Base-by-base conservation (phyloP, 2,888 invertebrate genomes). In the Heteropelma amictum region DNA sequence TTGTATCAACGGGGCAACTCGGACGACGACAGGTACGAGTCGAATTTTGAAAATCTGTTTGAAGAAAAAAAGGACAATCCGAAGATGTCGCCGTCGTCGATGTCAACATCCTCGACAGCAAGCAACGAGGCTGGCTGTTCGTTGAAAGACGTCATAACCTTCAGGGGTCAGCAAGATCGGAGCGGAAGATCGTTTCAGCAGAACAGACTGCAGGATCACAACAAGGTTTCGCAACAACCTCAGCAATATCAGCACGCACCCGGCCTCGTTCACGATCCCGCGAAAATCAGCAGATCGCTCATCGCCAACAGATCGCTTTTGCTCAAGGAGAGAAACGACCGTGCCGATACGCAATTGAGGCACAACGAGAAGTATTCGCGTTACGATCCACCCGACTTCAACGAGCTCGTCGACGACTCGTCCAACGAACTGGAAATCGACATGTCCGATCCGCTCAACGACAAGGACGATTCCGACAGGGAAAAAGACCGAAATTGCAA, bases 21-120 rank as follows among this genome's bases (percentile, higher is more conserved):
- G 76, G 90, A 91, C 69, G 94, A 94, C 82, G 95, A 96, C 78
- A 86, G 87, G 70, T 90, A 90, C 82, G 95, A 95, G 82, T 93
- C 94, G 28, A 94, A 94, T 60, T 96, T 96, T 83, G 96, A 96
- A 85, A 95, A 96, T 89, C 90, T 96, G 0, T 96, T 96, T 84
- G 95, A 95, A 84, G 96, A 96, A 84, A 95, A 95, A 86, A 93
- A 95, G 83, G 92, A 93, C n/a, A 89, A 88, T 68, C 88, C 90
- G 1, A 92, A 91, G 84, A 91, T 93, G 90, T 91, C 93, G 33
- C 93, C 93, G n/a, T 92, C 93, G 26, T 93, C 93, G 38, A 91
- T 92, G 53, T 92, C 92, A 21, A 92, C 91, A 47, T 92, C 93
- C 1, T 91, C 90, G 45, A 90, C 89, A 78, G 92, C 91, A 83